phyloP scores from a whole-genome alignment of 2,888 invertebrate species.

The Mesorhabditis belari region DNA sequence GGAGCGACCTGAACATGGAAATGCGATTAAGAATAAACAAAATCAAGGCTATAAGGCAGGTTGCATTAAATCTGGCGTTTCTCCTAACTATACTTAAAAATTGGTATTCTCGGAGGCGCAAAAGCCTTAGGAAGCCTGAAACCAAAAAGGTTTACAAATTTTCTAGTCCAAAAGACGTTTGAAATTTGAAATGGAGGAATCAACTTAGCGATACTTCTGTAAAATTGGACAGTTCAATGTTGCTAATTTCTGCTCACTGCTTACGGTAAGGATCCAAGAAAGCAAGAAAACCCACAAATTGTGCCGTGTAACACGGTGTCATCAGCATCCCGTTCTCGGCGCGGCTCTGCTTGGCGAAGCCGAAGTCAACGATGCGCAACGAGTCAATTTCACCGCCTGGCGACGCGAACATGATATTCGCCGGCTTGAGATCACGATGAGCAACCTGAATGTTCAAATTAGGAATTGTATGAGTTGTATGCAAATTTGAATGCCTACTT shows the following conservation, averaged over 20 bases:
- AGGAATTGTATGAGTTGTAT: not conserved
- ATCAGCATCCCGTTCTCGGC: constrained; percentile 94
- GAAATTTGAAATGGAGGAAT: not conserved
- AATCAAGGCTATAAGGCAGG: too few relatives aligned
- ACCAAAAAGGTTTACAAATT: not conserved
- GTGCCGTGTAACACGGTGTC: constrained; percentile 99
- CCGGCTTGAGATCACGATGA: constrained; percentile 89
- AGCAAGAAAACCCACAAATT: constrained; percentile 68
- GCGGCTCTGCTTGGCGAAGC: constrained; percentile 90
- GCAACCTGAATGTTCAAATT: constrained; percentile 60
- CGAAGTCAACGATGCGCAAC: constrained; percentile 91
- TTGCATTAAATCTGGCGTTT: not conserved
- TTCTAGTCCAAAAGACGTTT: not conserved
- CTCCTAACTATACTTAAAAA: not conserved
- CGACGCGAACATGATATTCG: constrained; percentile 88
- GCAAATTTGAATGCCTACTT: not conserved
- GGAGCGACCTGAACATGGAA: constrained; percentile 42
- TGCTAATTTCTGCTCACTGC: not conserved
- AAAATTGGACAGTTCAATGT: not conserved
- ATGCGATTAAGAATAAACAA: too few relatives aligned
- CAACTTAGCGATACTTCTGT: not conserved
- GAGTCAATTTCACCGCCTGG: constrained; percentile 66
- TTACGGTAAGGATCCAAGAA: too few relatives aligned
- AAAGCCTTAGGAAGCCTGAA: not conserved
- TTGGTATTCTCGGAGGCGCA: not conserved